Evolutionary conservation across 2,888 invertebrate genomes (phyloP).

Genomic region (Melanargia galathea): DNA sequence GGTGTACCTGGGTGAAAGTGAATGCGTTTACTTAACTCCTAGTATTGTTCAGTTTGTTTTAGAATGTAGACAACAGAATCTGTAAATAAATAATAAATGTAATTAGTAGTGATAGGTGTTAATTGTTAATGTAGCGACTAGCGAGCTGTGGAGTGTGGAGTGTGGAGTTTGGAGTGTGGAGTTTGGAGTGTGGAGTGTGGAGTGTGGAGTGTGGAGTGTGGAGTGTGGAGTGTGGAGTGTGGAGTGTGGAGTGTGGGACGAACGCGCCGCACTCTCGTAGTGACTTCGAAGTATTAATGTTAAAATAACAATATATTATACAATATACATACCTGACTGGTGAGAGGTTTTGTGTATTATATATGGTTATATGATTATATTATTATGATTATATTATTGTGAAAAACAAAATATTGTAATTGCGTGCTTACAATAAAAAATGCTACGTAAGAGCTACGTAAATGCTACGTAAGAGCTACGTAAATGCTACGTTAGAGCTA

Average conservation of each 20-base stretch:
- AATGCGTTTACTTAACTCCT: background rate
- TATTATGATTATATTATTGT: background rate
- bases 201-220: no score
- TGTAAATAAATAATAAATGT: slow-evolving; percentile 36
- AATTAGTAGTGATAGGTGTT: slow-evolving; percentile 12
- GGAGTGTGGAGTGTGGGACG: no score
- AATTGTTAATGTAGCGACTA: background rate
- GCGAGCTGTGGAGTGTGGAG: no score
- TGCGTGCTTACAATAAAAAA: background rate
- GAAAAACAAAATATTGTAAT: background rate
- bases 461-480: background rate
- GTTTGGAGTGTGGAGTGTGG: no score
- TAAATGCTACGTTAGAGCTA: background rate
- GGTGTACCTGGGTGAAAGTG: no score
- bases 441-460: background rate
- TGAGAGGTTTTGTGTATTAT: background rate
- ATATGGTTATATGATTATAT: no score
- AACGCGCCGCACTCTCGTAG: background rate
- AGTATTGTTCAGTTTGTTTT: background rate
- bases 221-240: no score
- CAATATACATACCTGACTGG: background rate
- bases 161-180: no score
- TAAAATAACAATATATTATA: background rate
- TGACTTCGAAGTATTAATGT: background rate
- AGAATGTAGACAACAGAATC: slow-evolving; percentile 7